phyloP scores from a whole-genome alignment of 2,113 vertebrate species.

The Microcebus murinus region DNA sequence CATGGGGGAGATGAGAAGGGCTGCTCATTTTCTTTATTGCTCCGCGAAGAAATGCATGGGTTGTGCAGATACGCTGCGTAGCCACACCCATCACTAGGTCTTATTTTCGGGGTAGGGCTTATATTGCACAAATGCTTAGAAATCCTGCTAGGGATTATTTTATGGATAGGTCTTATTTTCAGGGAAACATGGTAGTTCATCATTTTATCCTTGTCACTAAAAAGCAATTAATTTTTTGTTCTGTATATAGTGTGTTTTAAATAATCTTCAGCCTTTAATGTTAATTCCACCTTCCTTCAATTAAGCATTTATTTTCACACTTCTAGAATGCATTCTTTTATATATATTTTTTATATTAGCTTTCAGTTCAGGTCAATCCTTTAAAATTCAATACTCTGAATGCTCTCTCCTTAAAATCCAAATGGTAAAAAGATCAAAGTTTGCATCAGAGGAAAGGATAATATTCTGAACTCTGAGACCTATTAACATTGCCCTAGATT shows the following conservation, averaged over 20 bases:
- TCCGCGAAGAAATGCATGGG: too few species aligned
- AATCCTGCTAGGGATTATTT: too few species aligned
- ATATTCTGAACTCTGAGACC: neutral
- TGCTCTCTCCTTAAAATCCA: neutral
- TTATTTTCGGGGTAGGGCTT: too few species aligned
- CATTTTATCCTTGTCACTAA: neutral
- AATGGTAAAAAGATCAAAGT: neutral
- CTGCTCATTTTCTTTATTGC: too few species aligned
- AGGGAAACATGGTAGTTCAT: too few species aligned
- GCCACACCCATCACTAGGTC: too few species aligned
- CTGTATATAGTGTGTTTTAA: neutral
- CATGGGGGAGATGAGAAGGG: too few species aligned
- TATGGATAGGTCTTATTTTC: too few species aligned
- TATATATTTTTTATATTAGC: neutral
- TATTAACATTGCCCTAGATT: neutral
- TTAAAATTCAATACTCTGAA: neutral
- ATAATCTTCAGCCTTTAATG: neutral
- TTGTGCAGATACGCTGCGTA: too few species aligned
- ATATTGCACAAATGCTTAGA: too few species aligned
- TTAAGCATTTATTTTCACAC: neutral
- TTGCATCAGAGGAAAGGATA: neutral
- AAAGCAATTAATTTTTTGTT: neutral
- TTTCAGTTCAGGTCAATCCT: neutral
- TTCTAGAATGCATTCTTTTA: neutral
- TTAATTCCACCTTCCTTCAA: neutral